phyloP scores from a whole-genome alignment of 2,113 vertebrate genomes.

The Alexandromys fortis region DNA sequence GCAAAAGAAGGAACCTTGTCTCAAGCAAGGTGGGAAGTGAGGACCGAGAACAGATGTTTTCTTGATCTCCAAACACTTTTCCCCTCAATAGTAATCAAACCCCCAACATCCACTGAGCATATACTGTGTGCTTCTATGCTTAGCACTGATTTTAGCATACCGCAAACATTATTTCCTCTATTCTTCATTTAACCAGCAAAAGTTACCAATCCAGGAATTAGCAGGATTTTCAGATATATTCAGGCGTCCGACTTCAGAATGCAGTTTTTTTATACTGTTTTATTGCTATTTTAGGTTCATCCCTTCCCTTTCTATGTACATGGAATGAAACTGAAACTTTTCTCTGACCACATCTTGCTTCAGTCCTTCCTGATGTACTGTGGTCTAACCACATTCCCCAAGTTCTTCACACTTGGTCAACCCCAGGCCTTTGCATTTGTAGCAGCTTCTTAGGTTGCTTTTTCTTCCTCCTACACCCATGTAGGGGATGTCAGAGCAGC shows the following conservation, averaged over 20 bases:
- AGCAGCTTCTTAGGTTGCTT: not conserved
- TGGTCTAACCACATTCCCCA: not conserved
- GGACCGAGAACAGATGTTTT: not conserved
- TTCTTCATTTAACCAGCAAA: not conserved
- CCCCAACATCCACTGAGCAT: not conserved
- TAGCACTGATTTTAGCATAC: not conserved
- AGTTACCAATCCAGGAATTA: not conserved
- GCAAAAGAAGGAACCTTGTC: not conserved
- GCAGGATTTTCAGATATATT: not conserved
- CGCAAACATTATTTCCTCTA: not conserved
- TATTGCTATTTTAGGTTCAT: not conserved
- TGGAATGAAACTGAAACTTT: not conserved
- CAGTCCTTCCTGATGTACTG: not conserved
- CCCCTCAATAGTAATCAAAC: not conserved
- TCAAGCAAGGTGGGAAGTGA: not conserved
- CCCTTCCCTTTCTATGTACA: not conserved
- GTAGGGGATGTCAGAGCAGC: not conserved
- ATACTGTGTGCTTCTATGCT: not conserved
- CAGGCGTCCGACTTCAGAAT: not conserved
- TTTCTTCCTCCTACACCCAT: too few species aligned
- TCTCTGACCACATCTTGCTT: not conserved
- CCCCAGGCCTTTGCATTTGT: not conserved
- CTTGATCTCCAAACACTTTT: not conserved
- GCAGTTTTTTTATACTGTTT: not conserved
- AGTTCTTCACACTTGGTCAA: too few species aligned